These are phyloP conservation scores for Escarpia spicata DNA, from an alignment of 2,888 invertebrate species.

Conservation along the genomic window DNA sequence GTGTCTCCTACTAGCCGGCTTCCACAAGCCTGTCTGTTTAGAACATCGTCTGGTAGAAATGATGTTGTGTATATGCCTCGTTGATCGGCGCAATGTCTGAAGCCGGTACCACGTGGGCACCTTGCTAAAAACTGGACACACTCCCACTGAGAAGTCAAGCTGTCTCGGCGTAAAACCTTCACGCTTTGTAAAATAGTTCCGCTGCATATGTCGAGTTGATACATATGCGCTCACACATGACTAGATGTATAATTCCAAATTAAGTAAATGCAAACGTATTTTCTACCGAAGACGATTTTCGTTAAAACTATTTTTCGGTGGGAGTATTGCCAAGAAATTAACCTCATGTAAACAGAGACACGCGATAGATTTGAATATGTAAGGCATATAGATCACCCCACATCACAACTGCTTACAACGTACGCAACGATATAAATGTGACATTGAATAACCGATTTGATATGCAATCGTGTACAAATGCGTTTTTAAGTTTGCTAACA, in stretches of 20 bases:
- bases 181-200: conserved; percentile 16
- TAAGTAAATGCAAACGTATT: neutral
- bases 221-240: neutral
- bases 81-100: neutral
- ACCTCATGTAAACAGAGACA: neutral
- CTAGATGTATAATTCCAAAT: neutral
- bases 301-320: neutral
- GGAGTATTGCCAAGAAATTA: neutral
- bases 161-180: neutral
- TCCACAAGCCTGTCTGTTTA: neutral
- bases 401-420: neutral
- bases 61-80: neutral
- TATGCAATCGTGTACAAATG: neutral
- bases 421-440: neutral
- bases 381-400: neutral
- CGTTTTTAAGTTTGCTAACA: neutral
- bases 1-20: neutral
- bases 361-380: neutral
- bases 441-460: neutral
- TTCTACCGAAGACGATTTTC: neutral
- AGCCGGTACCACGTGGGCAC: neutral
- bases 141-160: neutral
- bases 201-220: neutral
- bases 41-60: neutral
- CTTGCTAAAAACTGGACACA: conserved; percentile 2